Conservation (phyloP, 2,797 vertebrate species). For the Sebastes diploproa region DNA sequence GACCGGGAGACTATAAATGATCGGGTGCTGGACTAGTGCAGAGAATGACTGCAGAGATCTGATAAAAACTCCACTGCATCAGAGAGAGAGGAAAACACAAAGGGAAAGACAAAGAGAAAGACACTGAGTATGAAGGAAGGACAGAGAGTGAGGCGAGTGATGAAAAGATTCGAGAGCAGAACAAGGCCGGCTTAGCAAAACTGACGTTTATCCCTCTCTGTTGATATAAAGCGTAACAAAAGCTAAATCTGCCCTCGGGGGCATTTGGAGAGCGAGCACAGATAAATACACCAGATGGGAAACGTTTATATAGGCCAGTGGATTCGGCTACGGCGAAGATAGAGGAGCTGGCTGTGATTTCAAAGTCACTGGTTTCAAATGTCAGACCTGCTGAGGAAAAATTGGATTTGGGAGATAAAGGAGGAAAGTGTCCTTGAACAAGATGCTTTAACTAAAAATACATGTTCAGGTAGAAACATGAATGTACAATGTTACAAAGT, state of each 20-base stretch:
- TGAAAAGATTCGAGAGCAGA: conserved; percentile 2
- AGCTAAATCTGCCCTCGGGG: conserved; percentile 2
- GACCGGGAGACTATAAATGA: neutral
- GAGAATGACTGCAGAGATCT: conserved; percentile 16
- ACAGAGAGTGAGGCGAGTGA: neutral
- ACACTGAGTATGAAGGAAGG: neutral
- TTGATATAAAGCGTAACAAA: conserved; percentile 14
- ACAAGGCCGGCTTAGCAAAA: neutral
- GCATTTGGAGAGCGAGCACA: neutral
- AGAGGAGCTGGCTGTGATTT: neutral
- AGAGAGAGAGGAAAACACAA: neutral
- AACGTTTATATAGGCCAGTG: neutral
- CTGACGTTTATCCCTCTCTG: conserved; percentile 4
- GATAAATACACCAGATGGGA: neutral
- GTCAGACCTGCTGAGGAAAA: neutral
- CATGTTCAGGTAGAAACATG: neutral
- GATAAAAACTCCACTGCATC: neutral
- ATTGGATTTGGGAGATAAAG: neutral
- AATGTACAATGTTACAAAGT: neutral
- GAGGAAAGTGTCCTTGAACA: neutral
- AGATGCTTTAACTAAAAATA: neutral
- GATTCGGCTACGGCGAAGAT: neutral
- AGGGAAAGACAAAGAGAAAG: neutral
- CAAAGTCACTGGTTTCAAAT: neutral
- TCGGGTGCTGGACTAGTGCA: neutral